Base-by-base conservation (phyloP, 1,140 invertebrate species). In the Sminthurides bifidus region DNA sequence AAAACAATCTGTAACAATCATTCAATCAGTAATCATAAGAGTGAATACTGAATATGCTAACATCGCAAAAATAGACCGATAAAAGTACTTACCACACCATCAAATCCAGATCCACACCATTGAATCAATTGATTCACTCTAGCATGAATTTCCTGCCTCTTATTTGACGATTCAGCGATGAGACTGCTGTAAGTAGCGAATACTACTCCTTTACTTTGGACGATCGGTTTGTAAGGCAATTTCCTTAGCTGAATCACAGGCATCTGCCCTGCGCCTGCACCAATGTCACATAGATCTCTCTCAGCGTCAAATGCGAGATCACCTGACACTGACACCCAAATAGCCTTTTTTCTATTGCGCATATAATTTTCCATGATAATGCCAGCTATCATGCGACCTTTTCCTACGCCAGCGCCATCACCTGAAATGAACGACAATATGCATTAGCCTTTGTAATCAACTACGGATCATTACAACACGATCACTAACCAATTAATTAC, bases 31-130 rank as follows among this genome's bases (percentile, higher is more conserved):
- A 35, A 10, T 10, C 8, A 35, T n/a, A 8, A 10, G 8, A 35
- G 8, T 35, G 8, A 35, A 35, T 35, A n/a, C 8, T 35, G n/a
- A 10, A n/a, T 21, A 43, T 15, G 21, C 14, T 15, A 43, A 43
- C 12, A n/a, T 10, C 6, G 8, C 6, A 12, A 43, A 43, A 6
- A 15, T 43, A 15, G 21, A 8, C 8, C 10, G 21, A 15, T 12
- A 12, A 43, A 17, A 37, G 23, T 27, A 53, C 61, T 59, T 82
- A 83, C 81, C 61, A 84, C 71, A 51, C 92, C 92, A 72, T 96
- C 92, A 70, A 94, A 96, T 70, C 95, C 89, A 68, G 90, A 85
- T 3, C 94, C 93, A 72, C 90, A 94, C 94, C 94, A 98, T 67
- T 97, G 88, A 45, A 98, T 68, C 50, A 98, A 72, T 73, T 98